These are phyloP conservation scores for Eudemis profundana DNA, from an alignment of 2,888 invertebrate species.

Conservation along the genomic window DNA sequence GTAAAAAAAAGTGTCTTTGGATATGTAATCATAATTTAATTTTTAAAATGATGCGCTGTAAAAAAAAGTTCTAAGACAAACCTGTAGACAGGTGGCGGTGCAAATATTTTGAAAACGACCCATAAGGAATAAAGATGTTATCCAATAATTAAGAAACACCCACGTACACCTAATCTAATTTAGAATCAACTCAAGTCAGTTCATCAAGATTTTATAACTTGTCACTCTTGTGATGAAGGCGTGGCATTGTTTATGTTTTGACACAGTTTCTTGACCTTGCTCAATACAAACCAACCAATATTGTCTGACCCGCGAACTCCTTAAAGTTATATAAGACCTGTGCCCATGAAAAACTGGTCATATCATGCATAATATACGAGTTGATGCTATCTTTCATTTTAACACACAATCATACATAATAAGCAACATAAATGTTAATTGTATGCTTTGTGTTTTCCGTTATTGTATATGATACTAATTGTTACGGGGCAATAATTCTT, in stretches of 20 bases:
- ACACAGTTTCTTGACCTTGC: slow-evolving; percentile 45
- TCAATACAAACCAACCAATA: neutral
- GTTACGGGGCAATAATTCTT: slow-evolving; percentile 20
- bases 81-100: too few relatives aligned
- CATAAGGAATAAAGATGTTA: too few relatives aligned
- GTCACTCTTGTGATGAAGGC: slow-evolving; percentile 29
- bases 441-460: slow-evolving; percentile 30
- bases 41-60: too few relatives aligned
- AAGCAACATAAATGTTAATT: slow-evolving; percentile 41
- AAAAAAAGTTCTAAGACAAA: too few relatives aligned
- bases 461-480: slow-evolving; percentile 28
- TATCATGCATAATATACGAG: slow-evolving; percentile 23
- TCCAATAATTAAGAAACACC: neutral
- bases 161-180: slow-evolving; percentile 2
- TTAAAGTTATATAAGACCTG: neutral
- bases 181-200: slow-evolving; percentile 2
- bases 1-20: too few relatives aligned
- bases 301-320: slow-evolving; percentile 9
- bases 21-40: too few relatives aligned
- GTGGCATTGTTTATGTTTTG: slow-evolving; percentile 43
- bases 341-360: slow-evolving; percentile 17
- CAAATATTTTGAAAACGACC: too few relatives aligned
- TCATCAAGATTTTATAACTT: slow-evolving; percentile 15
- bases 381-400: slow-evolving; percentile 41
- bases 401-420: slow-evolving; percentile 43